Evolutionary conservation across 1,140 invertebrate species (phyloP).

Genomic region (Brachionus koreanus): DNA sequence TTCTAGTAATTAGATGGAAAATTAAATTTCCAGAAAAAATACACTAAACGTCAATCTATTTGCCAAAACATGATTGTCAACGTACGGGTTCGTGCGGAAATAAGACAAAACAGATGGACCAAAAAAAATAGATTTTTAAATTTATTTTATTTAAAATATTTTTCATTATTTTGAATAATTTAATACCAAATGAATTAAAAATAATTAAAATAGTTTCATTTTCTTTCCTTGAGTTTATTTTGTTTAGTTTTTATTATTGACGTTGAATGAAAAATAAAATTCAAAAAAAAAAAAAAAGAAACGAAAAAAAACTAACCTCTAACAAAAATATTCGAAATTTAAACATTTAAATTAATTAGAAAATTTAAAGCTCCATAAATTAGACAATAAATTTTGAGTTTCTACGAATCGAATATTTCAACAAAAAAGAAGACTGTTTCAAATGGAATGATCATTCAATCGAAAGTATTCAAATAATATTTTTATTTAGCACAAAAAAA

Average conservation of each 20-base stretch:
- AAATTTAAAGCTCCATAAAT: constrained; percentile 4
- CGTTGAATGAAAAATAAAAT: background rate
- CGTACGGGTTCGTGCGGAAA: constrained; percentile 28
- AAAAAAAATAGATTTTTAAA: constrained; percentile 6
- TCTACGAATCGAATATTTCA: background rate
- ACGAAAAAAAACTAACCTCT: background rate
- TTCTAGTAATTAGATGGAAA: constrained; percentile 14
- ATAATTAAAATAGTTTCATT: constrained; percentile 1
- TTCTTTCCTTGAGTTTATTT: background rate
- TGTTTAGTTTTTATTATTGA: background rate
- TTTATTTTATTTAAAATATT: constrained; percentile 2
- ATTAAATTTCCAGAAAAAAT: background rate
- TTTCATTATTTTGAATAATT: background rate
- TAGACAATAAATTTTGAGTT: background rate
- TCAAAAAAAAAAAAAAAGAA: background rate
- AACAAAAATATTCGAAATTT: constrained; percentile 5
- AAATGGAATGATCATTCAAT: constrained; percentile 2
- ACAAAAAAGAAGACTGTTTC: background rate
- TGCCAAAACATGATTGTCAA: constrained; percentile 9
- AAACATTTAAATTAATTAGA: constrained; percentile 34
- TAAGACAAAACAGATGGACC: background rate
- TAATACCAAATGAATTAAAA: background rate
- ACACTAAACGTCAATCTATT: background rate
- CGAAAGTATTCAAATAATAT: background rate
- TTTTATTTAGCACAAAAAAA: constrained; percentile 4